Conservation (phyloP, 2,797 vertebrate genomes). For the Parotocinclus haroldoi region DNA sequence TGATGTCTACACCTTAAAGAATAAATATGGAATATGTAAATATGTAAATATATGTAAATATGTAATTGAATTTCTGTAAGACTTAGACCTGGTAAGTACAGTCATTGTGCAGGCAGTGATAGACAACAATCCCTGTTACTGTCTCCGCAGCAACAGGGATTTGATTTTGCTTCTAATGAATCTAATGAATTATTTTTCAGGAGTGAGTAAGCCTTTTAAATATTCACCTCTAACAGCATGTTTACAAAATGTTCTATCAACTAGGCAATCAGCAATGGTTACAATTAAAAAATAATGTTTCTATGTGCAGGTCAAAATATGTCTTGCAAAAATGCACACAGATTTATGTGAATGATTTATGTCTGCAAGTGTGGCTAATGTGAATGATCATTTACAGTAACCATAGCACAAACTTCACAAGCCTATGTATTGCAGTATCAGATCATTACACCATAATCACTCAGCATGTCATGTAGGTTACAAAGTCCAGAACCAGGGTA, state of each 20-base stretch:
- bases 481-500: constrained; percentile 24
- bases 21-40: too few relatives aligned
- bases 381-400: too few relatives aligned
- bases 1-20: neutral
- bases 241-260: constrained; percentile 1
- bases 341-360: neutral
- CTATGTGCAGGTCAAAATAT: too few relatives aligned
- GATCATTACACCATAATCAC: constrained; percentile 16
- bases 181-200: constrained; percentile 17
- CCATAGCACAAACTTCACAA: neutral
- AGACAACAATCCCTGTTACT: constrained; percentile 6
- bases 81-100: neutral
- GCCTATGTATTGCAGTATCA: constrained; percentile 10
- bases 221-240: neutral
- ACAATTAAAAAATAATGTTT: neutral
- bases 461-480: neutral
- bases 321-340: neutral
- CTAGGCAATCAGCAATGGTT: too few relatives aligned
- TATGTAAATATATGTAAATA: neutral
- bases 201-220: neutral
- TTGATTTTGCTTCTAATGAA: constrained; percentile 2
- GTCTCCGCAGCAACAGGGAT: constrained; percentile 29
- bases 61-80: neutral
- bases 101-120: too few relatives aligned
- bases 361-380: too few relatives aligned